Base-by-base conservation (phyloP, 2,113 vertebrate genomes). In the Tragelaphus scriptus region DNA sequence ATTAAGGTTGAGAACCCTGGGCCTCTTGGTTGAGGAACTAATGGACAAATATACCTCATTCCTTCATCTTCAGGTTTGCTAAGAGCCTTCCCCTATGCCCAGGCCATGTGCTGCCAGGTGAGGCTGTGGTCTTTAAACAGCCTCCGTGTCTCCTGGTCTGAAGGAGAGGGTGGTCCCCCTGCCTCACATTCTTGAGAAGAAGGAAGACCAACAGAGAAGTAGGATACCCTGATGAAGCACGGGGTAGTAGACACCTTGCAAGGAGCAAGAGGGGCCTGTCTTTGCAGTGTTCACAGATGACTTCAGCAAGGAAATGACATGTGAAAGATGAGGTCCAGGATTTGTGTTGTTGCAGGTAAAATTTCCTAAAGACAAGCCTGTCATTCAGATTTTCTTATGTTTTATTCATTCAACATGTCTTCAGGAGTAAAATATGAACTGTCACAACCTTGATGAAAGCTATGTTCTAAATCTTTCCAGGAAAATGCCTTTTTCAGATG, bases 391-490 rank as follows among this genome's bases (percentile, higher is more conserved):
- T 68, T 81, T 79, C 87, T 95, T 55, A 89, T 88, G 55, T 86
- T 97, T 94, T 97, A 96, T 96, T 95, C 96, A 97, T 94, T 63
- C 30, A 12, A 16, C 63, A 25, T 55, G 40, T 96, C 85, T 96
- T 92, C 77, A 71, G 93, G 77, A 95, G 61, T 95, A 84, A 97
- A 98, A 91, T 91, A 95, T 88, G 47, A 97, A 95, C 93, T 96
- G 49, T 32, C 44, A 61, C 81, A 90, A 96, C 79, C 58, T 95
- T 75, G 79, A 94, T 59, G 81, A 96, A 96, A 95, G 58, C 80
- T 92, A 56, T 80, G 25, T 85, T 85, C 84, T 95, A 90, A 96
- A 91, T 93, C 95, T 94, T 88, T 85, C 85, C 88, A 82, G 49
- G 81, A 93, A 97, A 97, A 92, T 53, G 65, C 44, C 63, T 80